Base-by-base conservation (phyloP, 30 jellyfish, hydroid and myxozoan species). In the Pelagia noctiluca region DNA sequence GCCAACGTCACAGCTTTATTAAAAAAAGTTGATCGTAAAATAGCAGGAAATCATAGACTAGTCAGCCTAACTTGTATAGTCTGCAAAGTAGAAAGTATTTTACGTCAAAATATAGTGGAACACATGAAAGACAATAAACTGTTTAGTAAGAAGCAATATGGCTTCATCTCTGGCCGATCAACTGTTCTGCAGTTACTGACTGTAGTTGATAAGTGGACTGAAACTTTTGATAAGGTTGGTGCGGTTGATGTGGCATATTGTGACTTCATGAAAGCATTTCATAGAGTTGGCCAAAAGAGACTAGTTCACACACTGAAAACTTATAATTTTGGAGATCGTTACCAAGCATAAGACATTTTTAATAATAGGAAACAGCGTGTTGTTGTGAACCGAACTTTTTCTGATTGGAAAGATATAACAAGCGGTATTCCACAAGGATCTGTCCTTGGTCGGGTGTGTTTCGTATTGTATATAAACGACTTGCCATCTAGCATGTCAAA, bases 381-480 rank as follows among this genome's bases (percentile, higher is more conserved):
- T n/a, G n/a, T n/a, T n/a, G n/a, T n/a, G 16, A 42, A 42, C 16
- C 8, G 16, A 8, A 42, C 12, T 42, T 42, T 42, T 16, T 42
- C 57, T 42, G 8, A 8, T 5, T 42, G 57, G 57, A 8, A 42
- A 5, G 57, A 42, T 5, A 47, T 74, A 74, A 18, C 78, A n/a
- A 28, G 86, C 48, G 86, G 86, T 7, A 67, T 74, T 47, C 86
- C 86, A 18, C 77, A 74, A 52, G 86, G 86, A 47, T 74, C 86
- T 4, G 86, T 74, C 46, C 78, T 74, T 38, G 86, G 86, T 22
- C 75, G 53, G 29, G 19, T 74, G 28, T 32, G 42, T 25, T 74
- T 74, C 48, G 35, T 74, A 25, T 28, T 74, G 75, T 74, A 74
- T 30, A 52, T 38, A 5, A 74, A 52, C 48, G 78, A 74, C 28